phyloP scores from a whole-genome alignment of 2,113 vertebrate genomes.

The Rhegmatorhina hoffmannsi region DNA sequence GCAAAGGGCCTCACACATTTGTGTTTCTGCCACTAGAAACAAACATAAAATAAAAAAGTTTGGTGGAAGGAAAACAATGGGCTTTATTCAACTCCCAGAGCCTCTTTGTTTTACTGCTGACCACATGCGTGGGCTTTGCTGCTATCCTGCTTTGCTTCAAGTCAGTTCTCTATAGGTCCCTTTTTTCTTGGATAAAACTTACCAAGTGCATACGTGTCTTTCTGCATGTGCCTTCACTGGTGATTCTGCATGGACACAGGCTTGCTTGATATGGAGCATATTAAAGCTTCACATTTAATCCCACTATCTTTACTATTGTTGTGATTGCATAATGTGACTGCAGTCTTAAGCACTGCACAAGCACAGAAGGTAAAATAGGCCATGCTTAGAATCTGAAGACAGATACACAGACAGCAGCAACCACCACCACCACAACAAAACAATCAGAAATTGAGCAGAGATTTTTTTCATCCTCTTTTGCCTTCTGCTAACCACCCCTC shows the following conservation, averaged over 20 bases:
- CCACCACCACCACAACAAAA: background rate
- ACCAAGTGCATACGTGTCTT: background rate
- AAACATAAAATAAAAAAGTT: background rate
- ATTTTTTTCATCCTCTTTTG: background rate
- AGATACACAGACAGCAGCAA: background rate
- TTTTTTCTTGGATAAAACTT: background rate
- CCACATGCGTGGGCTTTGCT: background rate
- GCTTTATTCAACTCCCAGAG: background rate
- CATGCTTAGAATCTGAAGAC: background rate
- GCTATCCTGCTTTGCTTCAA: background rate
- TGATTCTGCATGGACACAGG: background rate
- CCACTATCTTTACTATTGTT: background rate
- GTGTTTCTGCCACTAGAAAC: background rate
- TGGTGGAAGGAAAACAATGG: constrained; percentile 24
- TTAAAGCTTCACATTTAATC: background rate
- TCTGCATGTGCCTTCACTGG: background rate
- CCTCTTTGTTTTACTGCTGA: constrained; percentile 26
- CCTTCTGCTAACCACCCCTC: background rate
- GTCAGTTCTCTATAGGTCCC: background rate
- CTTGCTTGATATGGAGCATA: background rate
- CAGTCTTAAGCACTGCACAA: background rate
- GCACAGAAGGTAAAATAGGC: background rate
- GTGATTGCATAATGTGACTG: background rate
- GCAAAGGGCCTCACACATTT: background rate
- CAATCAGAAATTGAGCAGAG: background rate